Base-by-base conservation (phyloP, 92 coral and sea anemone species). In the Paramuricea clavata region DNA sequence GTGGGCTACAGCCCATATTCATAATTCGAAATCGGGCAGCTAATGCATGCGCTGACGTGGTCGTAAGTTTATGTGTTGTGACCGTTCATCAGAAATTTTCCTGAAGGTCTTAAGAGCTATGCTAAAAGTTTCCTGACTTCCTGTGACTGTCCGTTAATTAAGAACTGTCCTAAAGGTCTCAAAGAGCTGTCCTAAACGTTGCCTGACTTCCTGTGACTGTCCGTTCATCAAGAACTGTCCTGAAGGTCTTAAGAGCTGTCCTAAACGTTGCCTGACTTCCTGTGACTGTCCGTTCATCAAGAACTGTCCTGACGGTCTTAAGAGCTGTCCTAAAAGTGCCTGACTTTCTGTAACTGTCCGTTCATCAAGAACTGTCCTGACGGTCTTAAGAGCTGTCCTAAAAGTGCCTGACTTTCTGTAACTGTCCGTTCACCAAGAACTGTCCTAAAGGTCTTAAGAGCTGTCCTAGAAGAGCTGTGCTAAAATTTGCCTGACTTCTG, bases 231-330 rank as follows among this genome's bases (percentile, higher is more conserved):
- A 16, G 81, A 27, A 28, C 43, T 77, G 39, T 31, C 39, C 26
- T 54, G n/a, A n/a, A 19, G 33, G 33, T 19, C 70, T 19, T 78
- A 31, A 77, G n/a, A n/a, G n/a, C n/a, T n/a, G n/a, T n/a, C n/a
- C n/a, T n/a, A n/a, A 49, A 74, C 69, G 69, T 77, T n/a, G 82
- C 82, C 82, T 77, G 32, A 28, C 49, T 32, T 49, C 31, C 44
- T 50, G 62, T 49, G n/a, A n/a, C n/a, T n/a, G n/a, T n/a, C 13
- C 34, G 74, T 30, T 67, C 74, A 4, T 3, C 21, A 44, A 16
- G 81, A 22, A 25, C 36, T 75, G 32, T 49, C 32, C n/a, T 75
- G 28, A 16, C 12, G 26, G 52, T 15, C 67, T 15, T 77, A 26
- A 77, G n/a, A n/a, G n/a, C n/a, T n/a, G n/a, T n/a, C n/a, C n/a